Evolutionary conservation across 2,888 invertebrate species (phyloP).

Genomic region (Saturnia japonica): DNA sequence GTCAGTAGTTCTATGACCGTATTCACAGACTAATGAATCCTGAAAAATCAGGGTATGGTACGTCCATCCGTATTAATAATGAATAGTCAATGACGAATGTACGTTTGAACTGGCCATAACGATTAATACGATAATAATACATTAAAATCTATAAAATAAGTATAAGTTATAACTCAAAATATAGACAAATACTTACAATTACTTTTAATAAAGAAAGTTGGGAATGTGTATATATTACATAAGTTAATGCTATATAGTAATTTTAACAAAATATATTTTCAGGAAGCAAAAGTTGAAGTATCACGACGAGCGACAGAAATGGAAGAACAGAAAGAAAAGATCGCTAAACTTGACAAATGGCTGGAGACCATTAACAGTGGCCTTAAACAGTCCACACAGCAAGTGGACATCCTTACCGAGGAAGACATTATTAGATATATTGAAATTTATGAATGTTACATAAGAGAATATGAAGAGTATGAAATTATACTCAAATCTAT

Average conservation of each 20-base stretch:
- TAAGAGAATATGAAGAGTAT: slow-evolving; percentile 73
- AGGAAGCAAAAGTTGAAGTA: slow-evolving; percentile 73
- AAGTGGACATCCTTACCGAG: slow-evolving; percentile 61
- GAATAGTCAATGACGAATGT: too few relatives aligned
- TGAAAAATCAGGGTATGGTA: too few relatives aligned
- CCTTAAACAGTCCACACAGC: slow-evolving; percentile 70
- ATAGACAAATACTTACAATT: not conserved
- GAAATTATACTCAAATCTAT: slow-evolving; percentile 70
- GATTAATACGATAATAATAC: not conserved
- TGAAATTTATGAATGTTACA: slow-evolving; percentile 73
- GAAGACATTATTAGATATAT: slow-evolving; percentile 71
- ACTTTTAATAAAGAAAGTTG: not conserved
- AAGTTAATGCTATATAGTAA: not conserved
- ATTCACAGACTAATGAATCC: too few relatives aligned
- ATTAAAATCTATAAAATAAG: not conserved
- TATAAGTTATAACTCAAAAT: not conserved
- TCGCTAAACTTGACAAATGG: slow-evolving; percentile 75
- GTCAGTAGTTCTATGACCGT: too few relatives aligned
- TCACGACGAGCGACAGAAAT: slow-evolving; percentile 64
- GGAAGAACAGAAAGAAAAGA: slow-evolving; percentile 66
- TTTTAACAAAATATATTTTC: slow-evolving; percentile 38
- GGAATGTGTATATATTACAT: not conserved
- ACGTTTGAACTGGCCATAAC: too few relatives aligned
- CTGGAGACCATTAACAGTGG: slow-evolving; percentile 75
- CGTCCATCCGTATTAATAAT: too few relatives aligned